phyloP scores from a whole-genome alignment of 2,888 invertebrate genomes.

The Acrocera orbiculus region DNA sequence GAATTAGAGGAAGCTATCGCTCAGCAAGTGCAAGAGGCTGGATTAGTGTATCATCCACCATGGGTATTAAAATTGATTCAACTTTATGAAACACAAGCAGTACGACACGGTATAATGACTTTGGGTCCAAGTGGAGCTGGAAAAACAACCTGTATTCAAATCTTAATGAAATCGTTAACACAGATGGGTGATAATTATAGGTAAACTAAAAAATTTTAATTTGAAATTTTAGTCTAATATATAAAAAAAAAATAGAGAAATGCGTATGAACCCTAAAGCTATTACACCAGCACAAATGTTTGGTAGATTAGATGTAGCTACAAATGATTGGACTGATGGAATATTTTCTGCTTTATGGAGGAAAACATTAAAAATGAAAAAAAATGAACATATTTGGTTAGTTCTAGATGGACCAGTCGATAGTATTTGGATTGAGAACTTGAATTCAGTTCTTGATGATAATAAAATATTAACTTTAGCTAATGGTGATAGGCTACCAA shows the following conservation, averaged over 20 bases:
- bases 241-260: conserved; percentile 37
- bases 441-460: conserved; percentile 92
- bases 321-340: conserved; percentile 97
- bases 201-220: conserved; percentile 35
- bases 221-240: neutral
- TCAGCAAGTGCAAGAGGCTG: conserved; percentile 61
- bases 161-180: conserved; percentile 76
- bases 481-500: conserved; percentile 85
- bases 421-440: conserved; percentile 95
- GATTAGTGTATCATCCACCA: conserved; percentile 78
- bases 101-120: conserved; percentile 92
- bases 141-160: conserved; percentile 77
- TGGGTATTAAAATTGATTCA: conserved; percentile 92
- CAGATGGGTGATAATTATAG: conserved; percentile 69
- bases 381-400: conserved; percentile 81
- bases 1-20: conserved; percentile 78
- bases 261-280: conserved; percentile 97
- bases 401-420: conserved; percentile 94
- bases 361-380: conserved; percentile 76
- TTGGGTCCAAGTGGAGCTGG: conserved; percentile 90
- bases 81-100: conserved; percentile 87
- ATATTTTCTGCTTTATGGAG: conserved; percentile 95
- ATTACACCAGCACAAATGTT: conserved; percentile 98
- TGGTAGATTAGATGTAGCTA: conserved; percentile 86
- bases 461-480: conserved; percentile 90